A percentile compares a stretch with the other conserved stretches of the same genome.
These are phyloP conservation scores for Urocynchramus pylzowi DNA, from an alignment of 2,113 vertebrate genomes.

Conservation along the genomic window DNA sequence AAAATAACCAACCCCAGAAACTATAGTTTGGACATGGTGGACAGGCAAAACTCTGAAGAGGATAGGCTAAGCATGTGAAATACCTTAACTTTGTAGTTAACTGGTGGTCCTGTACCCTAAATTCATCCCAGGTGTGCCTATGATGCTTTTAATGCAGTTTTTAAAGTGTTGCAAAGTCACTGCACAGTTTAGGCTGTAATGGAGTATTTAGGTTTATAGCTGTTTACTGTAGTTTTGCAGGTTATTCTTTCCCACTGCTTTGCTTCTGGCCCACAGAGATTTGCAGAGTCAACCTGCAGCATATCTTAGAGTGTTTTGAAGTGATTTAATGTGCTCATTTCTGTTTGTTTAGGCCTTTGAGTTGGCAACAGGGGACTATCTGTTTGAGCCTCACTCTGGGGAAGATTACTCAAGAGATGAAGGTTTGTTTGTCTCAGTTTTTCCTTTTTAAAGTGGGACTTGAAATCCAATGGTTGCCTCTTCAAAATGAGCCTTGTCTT, in stretches of 20 bases:
- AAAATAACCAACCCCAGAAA: background rate
- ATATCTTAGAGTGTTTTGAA: background rate
- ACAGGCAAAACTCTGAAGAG: background rate
- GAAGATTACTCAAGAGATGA: constrained; percentile 96
- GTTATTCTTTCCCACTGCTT: background rate
- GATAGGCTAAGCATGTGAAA: background rate
- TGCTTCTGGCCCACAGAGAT: background rate
- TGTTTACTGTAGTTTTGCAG: background rate
- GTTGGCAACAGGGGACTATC: constrained; percentile 93
- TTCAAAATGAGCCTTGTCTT: background rate
- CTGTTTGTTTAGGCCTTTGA: constrained; percentile 83
- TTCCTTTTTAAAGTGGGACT: background rate
- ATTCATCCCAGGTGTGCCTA: accelerated
- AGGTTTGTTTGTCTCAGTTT: constrained; percentile 72
- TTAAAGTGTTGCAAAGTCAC: background rate
- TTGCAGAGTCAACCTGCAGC: background rate
- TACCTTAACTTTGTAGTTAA: background rate
- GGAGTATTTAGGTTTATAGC: background rate
- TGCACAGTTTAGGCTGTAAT: background rate
- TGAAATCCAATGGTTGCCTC: background rate
- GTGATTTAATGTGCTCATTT: background rate
- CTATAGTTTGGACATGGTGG: background rate
- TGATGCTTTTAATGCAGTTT: background rate
- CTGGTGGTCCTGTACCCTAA: background rate
- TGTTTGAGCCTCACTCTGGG: constrained; percentile 96